These are phyloP conservation scores for Chlorocebus sabaeus DNA, from an alignment of 2,113 vertebrate genomes.

Conservation along the genomic window DNA sequence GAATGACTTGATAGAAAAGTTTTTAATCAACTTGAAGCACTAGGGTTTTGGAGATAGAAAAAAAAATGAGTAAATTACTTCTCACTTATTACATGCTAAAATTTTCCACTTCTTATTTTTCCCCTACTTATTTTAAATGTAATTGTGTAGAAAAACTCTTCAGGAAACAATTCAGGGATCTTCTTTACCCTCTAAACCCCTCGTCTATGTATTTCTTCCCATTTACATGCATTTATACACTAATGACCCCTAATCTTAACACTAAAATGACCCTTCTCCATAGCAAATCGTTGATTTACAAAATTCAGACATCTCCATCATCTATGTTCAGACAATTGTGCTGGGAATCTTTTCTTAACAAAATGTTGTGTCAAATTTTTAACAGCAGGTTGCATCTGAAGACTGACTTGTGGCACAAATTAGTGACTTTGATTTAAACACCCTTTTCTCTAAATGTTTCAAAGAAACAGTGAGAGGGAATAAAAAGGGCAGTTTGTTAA, in stretches of 20 bases:
- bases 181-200: slow-evolving; percentile 12
- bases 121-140: slow-evolving; percentile 67
- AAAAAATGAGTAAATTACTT: slow-evolving; percentile 51
- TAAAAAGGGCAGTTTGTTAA: slow-evolving; percentile 21
- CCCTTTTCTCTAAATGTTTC: slow-evolving; percentile 66
- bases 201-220: slow-evolving; percentile 68
- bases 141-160: slow-evolving; percentile 59
- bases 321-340: slow-evolving; percentile 57
- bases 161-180: slow-evolving; percentile 71
- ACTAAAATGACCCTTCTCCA: slow-evolving; percentile 48
- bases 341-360: slow-evolving; percentile 69
- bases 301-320: slow-evolving; percentile 69
- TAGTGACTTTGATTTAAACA: slow-evolving; percentile 68
- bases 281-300: slow-evolving; percentile 52
- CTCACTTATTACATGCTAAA: slow-evolving; percentile 64
- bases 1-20: not conserved
- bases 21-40: not conserved
- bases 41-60: slow-evolving; percentile 4
- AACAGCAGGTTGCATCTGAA: slow-evolving; percentile 55
- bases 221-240: slow-evolving; percentile 26
- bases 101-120: not conserved
- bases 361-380: slow-evolving; percentile 73
- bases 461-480: slow-evolving; percentile 55
- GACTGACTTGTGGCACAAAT: slow-evolving; percentile 9
- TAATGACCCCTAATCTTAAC: slow-evolving; percentile 68